These are phyloP conservation scores for Pogonocherus hispidulus DNA, from an alignment of 2,888 invertebrate genomes.

Conservation along the genomic window DNA sequence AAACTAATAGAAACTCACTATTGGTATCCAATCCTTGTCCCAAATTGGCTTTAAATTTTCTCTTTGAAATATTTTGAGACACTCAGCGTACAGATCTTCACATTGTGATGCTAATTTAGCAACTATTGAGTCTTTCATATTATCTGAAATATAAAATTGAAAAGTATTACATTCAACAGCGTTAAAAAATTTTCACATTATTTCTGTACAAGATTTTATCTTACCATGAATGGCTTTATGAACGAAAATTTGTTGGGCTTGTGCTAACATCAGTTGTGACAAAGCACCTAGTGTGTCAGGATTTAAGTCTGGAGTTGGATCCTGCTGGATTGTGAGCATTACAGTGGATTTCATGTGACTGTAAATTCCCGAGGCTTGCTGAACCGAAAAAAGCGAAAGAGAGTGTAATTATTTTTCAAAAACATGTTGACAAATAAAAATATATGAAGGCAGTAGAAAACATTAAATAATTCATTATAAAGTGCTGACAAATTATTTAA, in stretches of 20 bases:
- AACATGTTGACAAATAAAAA: slow-evolving; percentile 12
- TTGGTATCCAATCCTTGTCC: slow-evolving; percentile 90
- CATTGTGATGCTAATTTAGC: slow-evolving; percentile 94
- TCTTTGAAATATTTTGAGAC: slow-evolving; percentile 87
- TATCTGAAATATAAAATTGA: slow-evolving; percentile 77
- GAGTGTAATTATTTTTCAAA: too few relatives aligned
- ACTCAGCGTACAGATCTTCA: slow-evolving; percentile 95
- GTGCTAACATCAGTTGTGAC: slow-evolving; percentile 92
- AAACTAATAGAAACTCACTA: slow-evolving; percentile 70
- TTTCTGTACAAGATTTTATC: too few relatives aligned
- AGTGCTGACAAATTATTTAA: too few relatives aligned
- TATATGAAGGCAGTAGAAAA: too few relatives aligned
- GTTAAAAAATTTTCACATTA: not conserved
- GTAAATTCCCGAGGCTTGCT: slow-evolving; percentile 94
- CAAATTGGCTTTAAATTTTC: slow-evolving; percentile 86
- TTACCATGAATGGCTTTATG: slow-evolving; percentile 91
- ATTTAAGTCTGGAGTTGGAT: slow-evolving; percentile 95
- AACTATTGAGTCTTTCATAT: slow-evolving; percentile 94
- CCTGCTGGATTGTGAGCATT: slow-evolving; percentile 89
- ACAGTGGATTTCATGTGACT: slow-evolving; percentile 85
- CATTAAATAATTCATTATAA: too few relatives aligned
- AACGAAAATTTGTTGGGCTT: slow-evolving; percentile 98
- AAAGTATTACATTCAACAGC: slow-evolving; percentile 4
- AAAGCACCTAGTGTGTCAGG: slow-evolving; percentile 93
- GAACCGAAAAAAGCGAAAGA: too few relatives aligned